Conservation (phyloP, 2,113 vertebrate species). For the Cepphus grylle region DNA sequence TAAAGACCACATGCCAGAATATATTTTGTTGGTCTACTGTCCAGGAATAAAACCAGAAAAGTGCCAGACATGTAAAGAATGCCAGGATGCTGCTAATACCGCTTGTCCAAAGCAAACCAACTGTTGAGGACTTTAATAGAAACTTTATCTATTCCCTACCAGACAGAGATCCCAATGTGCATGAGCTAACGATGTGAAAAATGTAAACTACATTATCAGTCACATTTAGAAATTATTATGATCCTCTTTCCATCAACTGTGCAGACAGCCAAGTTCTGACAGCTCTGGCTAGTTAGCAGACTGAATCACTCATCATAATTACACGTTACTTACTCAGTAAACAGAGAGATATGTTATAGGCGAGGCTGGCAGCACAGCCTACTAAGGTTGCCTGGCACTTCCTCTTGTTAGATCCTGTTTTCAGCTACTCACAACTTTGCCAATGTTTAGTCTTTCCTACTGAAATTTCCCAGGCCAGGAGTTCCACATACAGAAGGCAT, state of each 20-base stretch:
- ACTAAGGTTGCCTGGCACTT: neutral
- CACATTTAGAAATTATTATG: conserved; percentile 25
- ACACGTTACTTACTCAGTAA: neutral
- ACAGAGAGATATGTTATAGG: neutral
- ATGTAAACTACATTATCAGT: conserved; percentile 10
- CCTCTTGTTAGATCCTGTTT: neutral
- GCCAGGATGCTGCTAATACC: neutral
- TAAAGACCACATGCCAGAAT: neutral
- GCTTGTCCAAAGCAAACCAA: neutral
- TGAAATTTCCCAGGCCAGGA: neutral
- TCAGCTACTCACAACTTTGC: neutral
- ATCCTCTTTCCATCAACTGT: neutral
- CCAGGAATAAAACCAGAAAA: conserved; percentile 18
- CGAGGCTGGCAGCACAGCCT: neutral
- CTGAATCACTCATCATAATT: conserved; percentile 9
- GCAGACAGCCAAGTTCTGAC: conserved; percentile 29
- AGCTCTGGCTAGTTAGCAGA: conserved; percentile 18
- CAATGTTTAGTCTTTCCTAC: neutral
- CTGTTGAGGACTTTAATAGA: neutral
- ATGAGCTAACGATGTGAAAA: conserved; percentile 14
- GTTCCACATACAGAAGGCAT: neutral
- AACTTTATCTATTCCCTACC: neutral
- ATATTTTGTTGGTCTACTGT: neutral
- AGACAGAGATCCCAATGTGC: conserved; percentile 1
- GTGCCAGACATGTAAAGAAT: neutral